A percentile compares a stretch with the other conserved stretches of the same genome.
Conservation (phyloP, 2,888 invertebrate genomes). For the Xanthia icteritia region DNA sequence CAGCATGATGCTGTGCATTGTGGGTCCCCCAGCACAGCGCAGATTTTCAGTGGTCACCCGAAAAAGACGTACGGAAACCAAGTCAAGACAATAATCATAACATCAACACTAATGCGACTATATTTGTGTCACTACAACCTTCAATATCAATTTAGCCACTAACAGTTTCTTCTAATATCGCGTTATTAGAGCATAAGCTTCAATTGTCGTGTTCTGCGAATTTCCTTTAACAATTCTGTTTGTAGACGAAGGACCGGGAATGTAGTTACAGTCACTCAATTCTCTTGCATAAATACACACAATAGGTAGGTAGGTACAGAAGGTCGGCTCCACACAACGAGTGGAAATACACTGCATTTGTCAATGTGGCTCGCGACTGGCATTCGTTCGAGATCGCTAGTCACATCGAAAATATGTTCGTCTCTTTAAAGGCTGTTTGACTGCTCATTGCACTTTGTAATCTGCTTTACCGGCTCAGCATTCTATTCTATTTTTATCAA, state of each 20-base stretch:
- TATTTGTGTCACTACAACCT: not conserved
- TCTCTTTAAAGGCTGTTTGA: not conserved
- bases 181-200: conserved; percentile 19
- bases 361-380: not conserved
- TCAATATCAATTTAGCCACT: not conserved
- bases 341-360: not conserved
- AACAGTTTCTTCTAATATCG: not conserved
- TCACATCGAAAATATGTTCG: not conserved
- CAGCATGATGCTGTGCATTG: no score
- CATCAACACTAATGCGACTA: not conserved
- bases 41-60: no score
- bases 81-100: not conserved
- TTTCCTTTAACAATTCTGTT: conserved; percentile 19
- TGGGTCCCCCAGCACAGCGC: no score
- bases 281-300: conserved; percentile 4
- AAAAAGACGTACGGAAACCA: no score
- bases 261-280: conserved; percentile 15
- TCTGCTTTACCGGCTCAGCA: not conserved
- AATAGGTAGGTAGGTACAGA: not conserved
- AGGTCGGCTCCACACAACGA: not conserved
- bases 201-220: not conserved
- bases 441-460: not conserved
- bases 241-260: conserved; percentile 16
- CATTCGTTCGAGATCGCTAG: not conserved
- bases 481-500: not conserved